Conservation (phyloP, 2,797 vertebrate species). For the Prionace glauca region DNA sequence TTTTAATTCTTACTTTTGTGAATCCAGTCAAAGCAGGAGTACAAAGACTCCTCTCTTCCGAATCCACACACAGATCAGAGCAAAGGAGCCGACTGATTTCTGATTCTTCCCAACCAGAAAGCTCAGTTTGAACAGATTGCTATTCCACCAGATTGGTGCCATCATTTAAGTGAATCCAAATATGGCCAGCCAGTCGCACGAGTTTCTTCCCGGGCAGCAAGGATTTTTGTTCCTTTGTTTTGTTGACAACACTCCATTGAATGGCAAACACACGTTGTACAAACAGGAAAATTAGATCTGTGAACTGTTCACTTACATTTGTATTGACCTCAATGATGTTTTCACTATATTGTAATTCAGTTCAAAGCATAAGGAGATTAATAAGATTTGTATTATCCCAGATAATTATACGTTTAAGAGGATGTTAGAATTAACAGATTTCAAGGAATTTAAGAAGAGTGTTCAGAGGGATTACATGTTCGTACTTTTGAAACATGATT, state of each 20-base stretch:
- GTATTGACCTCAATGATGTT: neutral
- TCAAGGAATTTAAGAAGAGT: neutral
- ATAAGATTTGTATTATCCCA: slow-evolving; percentile 7
- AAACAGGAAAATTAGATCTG: neutral
- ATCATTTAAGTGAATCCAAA: neutral
- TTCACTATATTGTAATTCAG: neutral
- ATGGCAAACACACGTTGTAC: neutral
- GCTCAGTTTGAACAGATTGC: neutral
- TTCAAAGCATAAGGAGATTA: neutral
- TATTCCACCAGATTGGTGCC: neutral
- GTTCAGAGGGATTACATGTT: neutral
- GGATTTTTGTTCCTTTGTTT: neutral
- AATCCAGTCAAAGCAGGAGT: neutral
- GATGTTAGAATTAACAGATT: neutral
- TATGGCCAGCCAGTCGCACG: neutral
- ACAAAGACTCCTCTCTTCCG: neutral
- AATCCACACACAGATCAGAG: neutral
- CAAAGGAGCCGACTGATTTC: neutral
- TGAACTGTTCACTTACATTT: neutral
- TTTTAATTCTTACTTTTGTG: neutral
- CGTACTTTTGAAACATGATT: neutral
- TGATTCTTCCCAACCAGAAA: neutral
- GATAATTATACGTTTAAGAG: slow-evolving; percentile 22
- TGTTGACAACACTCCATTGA: neutral
- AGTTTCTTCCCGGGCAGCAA: neutral